Evolutionary conservation across 2,888 invertebrate species (phyloP).

Genomic region (Cistogaster globosa): DNA sequence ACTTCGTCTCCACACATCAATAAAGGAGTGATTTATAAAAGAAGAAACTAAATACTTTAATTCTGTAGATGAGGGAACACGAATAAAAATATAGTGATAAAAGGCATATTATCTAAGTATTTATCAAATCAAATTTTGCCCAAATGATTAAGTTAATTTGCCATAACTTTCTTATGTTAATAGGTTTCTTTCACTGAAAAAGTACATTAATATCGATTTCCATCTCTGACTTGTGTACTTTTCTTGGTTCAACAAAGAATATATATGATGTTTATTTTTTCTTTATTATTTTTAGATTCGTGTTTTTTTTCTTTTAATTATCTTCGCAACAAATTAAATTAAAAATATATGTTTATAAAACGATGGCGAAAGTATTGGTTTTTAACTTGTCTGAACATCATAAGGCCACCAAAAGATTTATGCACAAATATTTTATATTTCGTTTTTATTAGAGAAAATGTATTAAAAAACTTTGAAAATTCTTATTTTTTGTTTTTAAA

Average conservation of each 20-base stretch:
- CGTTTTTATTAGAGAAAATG: background rate
- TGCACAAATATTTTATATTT: too few species aligned
- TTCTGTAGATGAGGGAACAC: too few species aligned
- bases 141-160: too few species aligned
- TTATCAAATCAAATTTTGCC: too few species aligned
- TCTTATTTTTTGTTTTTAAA: background rate
- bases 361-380: slow-evolving; percentile 34
- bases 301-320: slow-evolving; percentile 36
- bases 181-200: too few species aligned
- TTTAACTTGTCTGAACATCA: slow-evolving; percentile 16
- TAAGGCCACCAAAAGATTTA: slow-evolving; percentile 16
- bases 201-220: background rate
- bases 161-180: too few species aligned
- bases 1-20: too few species aligned
- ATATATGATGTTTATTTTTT: background rate
- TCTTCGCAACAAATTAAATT: slow-evolving; percentile 25
- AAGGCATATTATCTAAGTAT: too few species aligned
- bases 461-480: background rate
- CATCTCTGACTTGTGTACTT: too few species aligned
- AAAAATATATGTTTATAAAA: background rate
- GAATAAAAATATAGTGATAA: too few species aligned
- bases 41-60: too few species aligned
- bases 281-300: slow-evolving; percentile 32
- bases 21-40: too few species aligned
- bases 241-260: background rate